Evolutionary conservation across 2,797 vertebrate genomes (phyloP), one percentile per base, ranked within the genome.

Genomic region (Molossus molossus): DNA sequence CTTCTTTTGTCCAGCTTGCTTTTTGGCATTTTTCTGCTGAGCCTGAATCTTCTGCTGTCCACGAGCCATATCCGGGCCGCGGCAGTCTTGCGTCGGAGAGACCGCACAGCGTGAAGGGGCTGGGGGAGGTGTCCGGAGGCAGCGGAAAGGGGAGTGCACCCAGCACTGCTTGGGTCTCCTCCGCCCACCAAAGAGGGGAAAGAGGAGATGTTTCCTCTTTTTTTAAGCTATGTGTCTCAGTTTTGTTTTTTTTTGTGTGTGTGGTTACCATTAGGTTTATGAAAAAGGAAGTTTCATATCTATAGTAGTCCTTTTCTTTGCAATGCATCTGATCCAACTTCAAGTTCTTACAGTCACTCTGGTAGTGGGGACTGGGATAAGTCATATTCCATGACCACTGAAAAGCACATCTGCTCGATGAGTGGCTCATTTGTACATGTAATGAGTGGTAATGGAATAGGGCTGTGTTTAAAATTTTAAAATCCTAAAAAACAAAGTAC

Each of bases 401-500:
- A 75, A n/a, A 69, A 60, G 73, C 7, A 3, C 21, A 67, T 27
- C 3, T 87, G 70, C 50, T 20, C 50, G 58, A 29, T 7, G 9
- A 83, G 21, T 73, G 48, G 50, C 37, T 67, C 12, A 84, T 21
- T 79, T 23, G 11, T 20, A 80, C 15, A 60, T 55, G n/a, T 62
- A 62, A 53, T 67, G 18, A 65, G 25, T 73, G 20, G 29, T 45
- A 64, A 77, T 58, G 27, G 53, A 50, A 82, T 3, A 77, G 58
- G 67, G 53, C 53, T 82, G 18, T 77, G 27, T 64, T 88, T 87
- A 82, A 57, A 87, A 86, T 37, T 7, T 57, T 70, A 83, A 82
- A 60, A 40, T 37, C n/a, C n/a, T 82, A 72, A 29, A n/a, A 76
- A 87, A 53, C 2, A 72, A 82, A 21, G 33, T 8, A 91, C 18